Evolutionary conservation across 2,113 vertebrate species (phyloP), one percentile per base, ranked within the genome.

Genomic region (Casuarius casuarius): DNA sequence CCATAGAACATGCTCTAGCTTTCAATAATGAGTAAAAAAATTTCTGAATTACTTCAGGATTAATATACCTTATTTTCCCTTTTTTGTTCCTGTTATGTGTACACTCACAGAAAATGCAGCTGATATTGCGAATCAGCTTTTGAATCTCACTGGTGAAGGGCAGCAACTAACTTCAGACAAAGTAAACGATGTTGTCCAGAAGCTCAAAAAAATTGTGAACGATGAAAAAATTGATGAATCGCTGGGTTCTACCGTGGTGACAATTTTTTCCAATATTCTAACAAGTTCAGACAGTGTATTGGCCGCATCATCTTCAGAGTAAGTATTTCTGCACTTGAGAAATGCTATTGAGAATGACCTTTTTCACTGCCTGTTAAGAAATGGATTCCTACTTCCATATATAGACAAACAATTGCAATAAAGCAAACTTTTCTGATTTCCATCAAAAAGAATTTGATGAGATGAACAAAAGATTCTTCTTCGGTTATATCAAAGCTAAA

Each of bases 251-350:
- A 99, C 98, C 0, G 98, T 99, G 35, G 98, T 99, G 96, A 98
- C 97, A 74, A 99, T 99, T 96, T 99, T 99, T 98, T 99, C 99
- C 91, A 99, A 99, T 88, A 99, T 99, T 89, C 98, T 99, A 95
- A 98, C 92, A 63, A 99, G 98, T 98, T 98, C 99, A 6, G 98
- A 98, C 68, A 97, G 94, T 20, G 97, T 98, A 15, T 96, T 98
- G 90, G 97, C 98, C 35, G 96, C 97, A 19, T 98, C 98, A 29
- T 99, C 99, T 33, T 98, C 98, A 87, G 98, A 97, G 99, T 99
- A 98, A 98, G 98, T 98, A 84, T 63, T 94, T 87, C 59, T 75
- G n/a, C 49, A 33, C 92, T 89, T 87, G n/a, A 81, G 49, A 63
- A 65, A 66, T 73, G 40, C 7, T 40, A 56, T 65, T 49, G n/a